Percentiles rank a stretch among this genome's conserved stretches.
phyloP scores from a whole-genome alignment of 2,888 invertebrate species.

The Hedychridium roseum region DNA sequence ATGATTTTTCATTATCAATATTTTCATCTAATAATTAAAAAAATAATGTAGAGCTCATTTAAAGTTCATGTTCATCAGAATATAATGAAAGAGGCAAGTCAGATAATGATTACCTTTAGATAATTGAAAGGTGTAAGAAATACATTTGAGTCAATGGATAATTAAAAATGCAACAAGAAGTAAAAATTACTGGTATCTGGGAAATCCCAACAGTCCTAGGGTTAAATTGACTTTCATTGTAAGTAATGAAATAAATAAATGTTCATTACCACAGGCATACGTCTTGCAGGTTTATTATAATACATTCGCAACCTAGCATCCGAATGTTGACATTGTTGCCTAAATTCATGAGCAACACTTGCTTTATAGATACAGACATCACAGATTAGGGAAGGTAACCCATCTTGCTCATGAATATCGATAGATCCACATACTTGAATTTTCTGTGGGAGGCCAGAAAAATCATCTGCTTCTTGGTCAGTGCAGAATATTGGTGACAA shows the following conservation, averaged over 20 bases:
- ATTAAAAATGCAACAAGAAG: neutral
- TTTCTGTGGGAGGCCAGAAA: conserved; percentile 50
- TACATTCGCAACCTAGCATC: conserved; percentile 55
- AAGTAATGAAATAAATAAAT: conserved; percentile 1
- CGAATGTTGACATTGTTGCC: conserved; percentile 59
- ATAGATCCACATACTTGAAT: conserved; percentile 59
- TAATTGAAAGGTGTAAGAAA: too few species aligned
- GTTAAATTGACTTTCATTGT: neutral
- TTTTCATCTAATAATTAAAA: too few species aligned
- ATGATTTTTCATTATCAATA: too few species aligned
- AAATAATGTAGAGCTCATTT: too few species aligned
- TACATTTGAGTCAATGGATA: too few species aligned
- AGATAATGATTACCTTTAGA: too few species aligned
- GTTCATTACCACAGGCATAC: conserved; percentile 43
- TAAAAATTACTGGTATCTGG: too few species aligned
- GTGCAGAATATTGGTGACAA: conserved; percentile 55
- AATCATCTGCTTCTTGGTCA: conserved; percentile 44
- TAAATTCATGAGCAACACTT: conserved; percentile 59
- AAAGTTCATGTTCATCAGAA: too few species aligned
- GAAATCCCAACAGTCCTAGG: too few species aligned
- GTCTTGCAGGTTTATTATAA: conserved; percentile 54
- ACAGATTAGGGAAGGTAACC: conserved; percentile 59
- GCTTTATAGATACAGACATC: conserved; percentile 58
- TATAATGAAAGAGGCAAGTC: too few species aligned
- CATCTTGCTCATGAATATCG: conserved; percentile 58